phyloP scores from a whole-genome alignment of 2,797 vertebrate genomes.

The Sebastes vulpes region DNA sequence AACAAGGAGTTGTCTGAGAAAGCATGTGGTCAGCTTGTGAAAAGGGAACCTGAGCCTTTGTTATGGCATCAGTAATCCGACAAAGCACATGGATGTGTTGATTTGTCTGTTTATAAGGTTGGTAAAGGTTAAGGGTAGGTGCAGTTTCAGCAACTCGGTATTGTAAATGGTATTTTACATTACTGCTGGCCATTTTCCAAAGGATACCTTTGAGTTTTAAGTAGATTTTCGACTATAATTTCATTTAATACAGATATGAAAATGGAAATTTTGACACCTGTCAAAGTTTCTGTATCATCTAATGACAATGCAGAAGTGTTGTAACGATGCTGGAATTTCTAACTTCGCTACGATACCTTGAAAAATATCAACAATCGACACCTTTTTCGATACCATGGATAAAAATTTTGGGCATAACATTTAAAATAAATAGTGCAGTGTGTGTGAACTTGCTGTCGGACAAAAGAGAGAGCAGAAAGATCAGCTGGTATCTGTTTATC shows the following conservation, averaged over 20 bases:
- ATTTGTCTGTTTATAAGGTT: too few species aligned
- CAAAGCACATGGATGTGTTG: background rate
- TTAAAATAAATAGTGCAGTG: too few species aligned
- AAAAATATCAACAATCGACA: too few species aligned
- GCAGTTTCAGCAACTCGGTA: background rate
- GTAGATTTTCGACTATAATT: background rate
- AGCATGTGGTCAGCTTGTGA: background rate
- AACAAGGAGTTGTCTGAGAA: background rate
- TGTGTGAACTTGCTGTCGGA: too few species aligned
- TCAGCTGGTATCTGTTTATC: too few species aligned
- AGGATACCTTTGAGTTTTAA: background rate
- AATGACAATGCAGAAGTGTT: background rate
- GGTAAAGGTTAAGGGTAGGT: background rate
- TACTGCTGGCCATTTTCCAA: background rate
- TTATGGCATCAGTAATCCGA: background rate
- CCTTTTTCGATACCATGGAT: too few species aligned
- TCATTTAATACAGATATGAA: background rate
- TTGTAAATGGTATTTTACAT: background rate
- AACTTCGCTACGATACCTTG: too few species aligned
- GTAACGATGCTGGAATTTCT: too few species aligned
- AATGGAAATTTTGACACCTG: background rate
- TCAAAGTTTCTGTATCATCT: background rate
- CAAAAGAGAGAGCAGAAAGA: too few species aligned
- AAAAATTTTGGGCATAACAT: too few species aligned
- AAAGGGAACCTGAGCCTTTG: background rate